Evolutionary conservation across 2,113 vertebrate genomes (phyloP).

Genomic region (Platichthys flesus): DNA sequence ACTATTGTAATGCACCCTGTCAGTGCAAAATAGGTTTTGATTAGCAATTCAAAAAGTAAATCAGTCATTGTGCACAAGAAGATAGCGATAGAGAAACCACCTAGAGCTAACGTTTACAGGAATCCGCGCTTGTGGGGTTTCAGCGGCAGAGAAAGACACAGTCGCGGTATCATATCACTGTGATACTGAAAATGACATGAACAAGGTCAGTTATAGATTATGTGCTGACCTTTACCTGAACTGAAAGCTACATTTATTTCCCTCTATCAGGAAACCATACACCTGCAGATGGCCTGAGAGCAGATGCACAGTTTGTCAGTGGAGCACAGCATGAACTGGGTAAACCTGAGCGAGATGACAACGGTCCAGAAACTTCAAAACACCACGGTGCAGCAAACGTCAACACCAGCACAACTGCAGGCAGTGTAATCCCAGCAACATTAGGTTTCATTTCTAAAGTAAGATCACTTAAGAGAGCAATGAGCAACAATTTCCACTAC

Average conservation of each 20-base stretch:
- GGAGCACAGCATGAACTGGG: not conserved
- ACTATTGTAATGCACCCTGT: not conserved
- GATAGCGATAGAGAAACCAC: slow-evolving; percentile 66
- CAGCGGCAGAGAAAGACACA: slow-evolving; percentile 58
- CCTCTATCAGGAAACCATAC: slow-evolving; percentile 19
- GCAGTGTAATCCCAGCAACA: slow-evolving; percentile 8
- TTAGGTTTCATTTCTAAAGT: slow-evolving; percentile 46
- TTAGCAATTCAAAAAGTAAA: slow-evolving; percentile 26
- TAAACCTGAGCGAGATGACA: slow-evolving; percentile 2
- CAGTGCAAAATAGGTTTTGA: not conserved
- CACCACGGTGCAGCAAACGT: slow-evolving; percentile 11
- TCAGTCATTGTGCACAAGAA: slow-evolving; percentile 47
- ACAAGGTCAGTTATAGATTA: slow-evolving; percentile 55
- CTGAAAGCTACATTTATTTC: slow-evolving; percentile 33
- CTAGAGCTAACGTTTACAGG: slow-evolving; percentile 73
- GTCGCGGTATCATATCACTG: slow-evolving; percentile 70
- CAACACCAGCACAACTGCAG: slow-evolving; percentile 28
- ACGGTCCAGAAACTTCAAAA: slow-evolving; percentile 19
- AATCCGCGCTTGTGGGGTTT: slow-evolving; percentile 70
- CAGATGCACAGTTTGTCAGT: not conserved
- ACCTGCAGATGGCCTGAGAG: slow-evolving; percentile 13
- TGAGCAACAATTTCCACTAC: slow-evolving; percentile 56
- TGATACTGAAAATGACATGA: slow-evolving; percentile 74
- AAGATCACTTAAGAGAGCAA: slow-evolving; percentile 21
- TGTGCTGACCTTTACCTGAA: slow-evolving; percentile 49